Conservation (phyloP, 2,888 invertebrate genomes). For the Scaptomyza caliginosa region DNA sequence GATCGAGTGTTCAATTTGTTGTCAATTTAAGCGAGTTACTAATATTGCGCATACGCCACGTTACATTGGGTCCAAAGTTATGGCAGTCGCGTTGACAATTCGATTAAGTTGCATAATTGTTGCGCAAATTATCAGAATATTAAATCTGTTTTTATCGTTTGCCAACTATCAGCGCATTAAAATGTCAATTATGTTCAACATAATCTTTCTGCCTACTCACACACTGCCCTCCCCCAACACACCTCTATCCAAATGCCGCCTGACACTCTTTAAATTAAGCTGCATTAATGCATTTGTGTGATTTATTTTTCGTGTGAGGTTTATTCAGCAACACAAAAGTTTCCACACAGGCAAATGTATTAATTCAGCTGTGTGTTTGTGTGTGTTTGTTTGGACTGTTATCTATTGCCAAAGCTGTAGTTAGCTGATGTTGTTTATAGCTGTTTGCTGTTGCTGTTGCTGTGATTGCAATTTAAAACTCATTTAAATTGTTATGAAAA, state of each 20-base stretch:
- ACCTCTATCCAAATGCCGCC: not conserved
- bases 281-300: constrained; percentile 50
- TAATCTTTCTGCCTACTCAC: constrained; percentile 32
- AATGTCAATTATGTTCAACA: constrained; percentile 73
- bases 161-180: constrained; percentile 76
- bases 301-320: constrained; percentile 49
- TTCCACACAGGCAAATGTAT: not conserved
- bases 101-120: constrained; percentile 77
- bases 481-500: constrained; percentile 56
- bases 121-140: constrained; percentile 78
- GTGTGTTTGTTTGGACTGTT: not conserved
- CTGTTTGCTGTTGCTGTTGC: not conserved
- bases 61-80: constrained; percentile 6
- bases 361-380: not conserved
- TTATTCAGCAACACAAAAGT: constrained; percentile 10
- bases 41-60: constrained; percentile 47
- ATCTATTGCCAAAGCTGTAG: not conserved
- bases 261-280: constrained; percentile 28
- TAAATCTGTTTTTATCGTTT: constrained; percentile 74
- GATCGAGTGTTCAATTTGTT: constrained; percentile 28
- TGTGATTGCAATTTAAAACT: constrained; percentile 55
- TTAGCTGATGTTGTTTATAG: not conserved
- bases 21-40: constrained; percentile 14
- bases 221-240: not conserved
- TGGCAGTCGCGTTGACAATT: constrained; percentile 61